Evolutionary conservation across 2,888 invertebrate species (phyloP), one percentile per base, ranked within the genome.

Genomic region (Hydrotaea cyrtoneurina): DNA sequence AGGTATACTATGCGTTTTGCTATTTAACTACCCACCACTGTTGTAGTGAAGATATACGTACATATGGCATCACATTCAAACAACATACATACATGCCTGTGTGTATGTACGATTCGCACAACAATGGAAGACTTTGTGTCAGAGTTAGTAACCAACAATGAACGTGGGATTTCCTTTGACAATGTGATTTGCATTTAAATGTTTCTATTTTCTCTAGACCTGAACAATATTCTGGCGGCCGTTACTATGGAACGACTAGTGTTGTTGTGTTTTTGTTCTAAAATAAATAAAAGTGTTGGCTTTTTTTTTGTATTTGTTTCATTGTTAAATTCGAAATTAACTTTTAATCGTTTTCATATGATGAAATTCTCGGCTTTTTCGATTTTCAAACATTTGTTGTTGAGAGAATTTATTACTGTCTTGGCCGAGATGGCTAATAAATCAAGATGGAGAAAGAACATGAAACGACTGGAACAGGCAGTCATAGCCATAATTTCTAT

Each of bases 131-230:
- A 43, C 57, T 15, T 23, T 59, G 62, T 59, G 59, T 21, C 46
- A 59, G 43, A 43, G 17, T 36, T 31, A 31, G 31, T 7, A 31
- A 7, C 31, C 5, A 3, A 75, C 19, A 75, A 39, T 75, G 78
- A 82, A 85, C 86, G 87, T 87, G 86, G 87, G 86, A 87, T 86
- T 86, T 87, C 82, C 87, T 86, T 71, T 77, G 43, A 72, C 31
- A 80, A 57, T 80, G 57, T 82, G 86, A 79, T 85, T 82, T 80
- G 87, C 80, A 87, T 87, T 76, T 79, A 8, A 75, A 36, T 83
- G 19, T 43, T 62, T 66, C 66, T 21, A 78, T 80, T 72, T 72
- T 66, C 77, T 55, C 74, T 46, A 19, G 36, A 31, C 64, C 69
- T 74, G 10, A 71, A 53, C 46, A 26, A 43, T 17, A 53, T 62